These are phyloP conservation scores for Rhogogaster chlorosoma DNA, from an alignment of 2,888 invertebrate species.

Conservation along the genomic window DNA sequence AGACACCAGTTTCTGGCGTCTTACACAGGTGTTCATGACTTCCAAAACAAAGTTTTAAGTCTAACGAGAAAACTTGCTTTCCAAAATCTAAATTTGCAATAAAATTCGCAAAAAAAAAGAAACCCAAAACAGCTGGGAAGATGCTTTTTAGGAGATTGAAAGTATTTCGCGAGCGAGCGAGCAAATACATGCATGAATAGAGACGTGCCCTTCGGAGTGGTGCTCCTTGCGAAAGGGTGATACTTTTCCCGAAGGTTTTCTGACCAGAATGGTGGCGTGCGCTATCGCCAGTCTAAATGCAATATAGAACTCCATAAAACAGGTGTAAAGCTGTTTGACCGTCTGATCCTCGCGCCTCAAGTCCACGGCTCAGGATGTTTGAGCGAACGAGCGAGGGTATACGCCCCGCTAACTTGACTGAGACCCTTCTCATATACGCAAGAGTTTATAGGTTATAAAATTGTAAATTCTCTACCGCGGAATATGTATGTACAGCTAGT, in stretches of 20 bases:
- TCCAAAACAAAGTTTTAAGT: not conserved
- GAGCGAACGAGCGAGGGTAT: conserved; percentile 52
- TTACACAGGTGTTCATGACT: conserved; percentile 23
- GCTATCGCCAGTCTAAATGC: conserved; percentile 71
- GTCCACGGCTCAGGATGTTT: conserved; percentile 58
- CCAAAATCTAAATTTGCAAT: not conserved
- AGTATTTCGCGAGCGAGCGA: conserved; percentile 1
- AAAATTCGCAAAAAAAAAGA: not conserved
- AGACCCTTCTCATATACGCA: conserved; percentile 58
- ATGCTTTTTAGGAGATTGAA: conserved; percentile 2
- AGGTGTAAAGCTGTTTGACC: conserved; percentile 72
- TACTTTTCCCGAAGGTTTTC: conserved; percentile 5
- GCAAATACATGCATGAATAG: conserved; percentile 57
- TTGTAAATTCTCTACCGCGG: conserved; percentile 65
- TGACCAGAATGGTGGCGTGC: conserved; percentile 59
- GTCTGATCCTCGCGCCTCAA: conserved; percentile 60
- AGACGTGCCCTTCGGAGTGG: not conserved
- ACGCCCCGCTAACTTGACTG: conserved; percentile 59
- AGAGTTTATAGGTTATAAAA: conserved; percentile 71
- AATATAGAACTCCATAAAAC: conserved; percentile 72
- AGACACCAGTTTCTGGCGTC: not conserved
- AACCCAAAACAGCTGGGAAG: not conserved
- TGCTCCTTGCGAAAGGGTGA: not conserved
- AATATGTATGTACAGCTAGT: not conserved
- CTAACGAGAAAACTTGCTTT: conserved; percentile 6